Evolutionary conservation across 2,888 invertebrate genomes (phyloP).

Genomic region (Drosophila setosimentum): DNA sequence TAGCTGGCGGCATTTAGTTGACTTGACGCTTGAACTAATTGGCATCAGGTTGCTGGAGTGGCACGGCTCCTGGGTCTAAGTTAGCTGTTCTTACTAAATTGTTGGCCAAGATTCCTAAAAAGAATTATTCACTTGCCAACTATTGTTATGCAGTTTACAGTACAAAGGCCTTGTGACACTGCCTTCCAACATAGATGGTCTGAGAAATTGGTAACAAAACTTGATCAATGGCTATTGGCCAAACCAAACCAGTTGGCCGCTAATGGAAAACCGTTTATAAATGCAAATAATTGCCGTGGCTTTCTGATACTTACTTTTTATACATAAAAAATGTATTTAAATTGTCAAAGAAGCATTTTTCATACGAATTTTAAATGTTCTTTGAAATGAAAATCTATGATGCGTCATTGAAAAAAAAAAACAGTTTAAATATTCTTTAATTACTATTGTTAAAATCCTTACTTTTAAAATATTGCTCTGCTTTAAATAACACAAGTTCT

Average conservation of each 20-base stretch:
- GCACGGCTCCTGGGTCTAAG: background rate
- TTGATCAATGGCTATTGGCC: background rate
- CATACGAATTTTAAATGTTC: background rate
- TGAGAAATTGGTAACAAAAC: background rate
- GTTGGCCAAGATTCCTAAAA: constrained; percentile 13
- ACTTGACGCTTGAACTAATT: constrained; percentile 69
- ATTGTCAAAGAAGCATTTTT: background rate
- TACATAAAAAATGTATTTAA: background rate
- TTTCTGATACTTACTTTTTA: background rate
- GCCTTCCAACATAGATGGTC: background rate
- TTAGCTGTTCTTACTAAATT: constrained; percentile 9
- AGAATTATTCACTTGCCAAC: background rate
- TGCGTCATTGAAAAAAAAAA: too few species aligned
- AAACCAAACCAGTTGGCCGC: constrained; percentile 3
- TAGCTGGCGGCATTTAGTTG: constrained; percentile 59
- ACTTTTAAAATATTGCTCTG: background rate
- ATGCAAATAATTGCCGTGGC: background rate
- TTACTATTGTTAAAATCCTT: too few species aligned
- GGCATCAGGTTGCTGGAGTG: constrained; percentile 33
- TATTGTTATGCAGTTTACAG: constrained; percentile 10
- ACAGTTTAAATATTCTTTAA: background rate
- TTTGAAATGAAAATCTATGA: background rate
- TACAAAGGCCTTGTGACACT: constrained; percentile 10
- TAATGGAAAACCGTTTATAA: background rate
- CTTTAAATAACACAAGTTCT: background rate